These are phyloP conservation scores for Calosoma granatense DNA, from an alignment of 1,140 invertebrate species.

Conservation along the genomic window DNA sequence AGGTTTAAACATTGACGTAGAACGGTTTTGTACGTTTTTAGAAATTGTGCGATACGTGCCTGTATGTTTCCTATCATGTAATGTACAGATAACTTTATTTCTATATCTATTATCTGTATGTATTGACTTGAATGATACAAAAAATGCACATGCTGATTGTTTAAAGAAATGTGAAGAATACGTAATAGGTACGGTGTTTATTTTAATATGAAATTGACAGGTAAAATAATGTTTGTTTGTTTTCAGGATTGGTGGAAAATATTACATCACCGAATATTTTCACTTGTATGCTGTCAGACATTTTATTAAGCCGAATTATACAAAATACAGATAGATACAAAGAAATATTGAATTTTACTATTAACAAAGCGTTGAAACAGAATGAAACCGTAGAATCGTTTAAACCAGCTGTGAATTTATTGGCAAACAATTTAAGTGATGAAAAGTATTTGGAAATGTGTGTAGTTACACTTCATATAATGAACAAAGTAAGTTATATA, in stretches of 20 bases:
- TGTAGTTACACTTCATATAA: background rate
- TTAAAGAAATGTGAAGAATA: background rate
- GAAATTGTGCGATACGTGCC: slow-evolving; percentile 18
- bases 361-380: background rate
- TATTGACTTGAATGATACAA: slow-evolving; percentile 13
- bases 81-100: slow-evolving; percentile 18
- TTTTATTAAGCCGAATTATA: background rate
- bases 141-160: background rate
- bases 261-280: background rate
- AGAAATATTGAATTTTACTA: background rate
- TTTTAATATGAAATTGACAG: background rate
- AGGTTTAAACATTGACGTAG: slow-evolving; percentile 14
- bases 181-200: background rate
- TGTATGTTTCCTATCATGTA: slow-evolving; percentile 16
- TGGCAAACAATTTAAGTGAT: background rate
- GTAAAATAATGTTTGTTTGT: background rate
- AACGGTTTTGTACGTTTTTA: slow-evolving; percentile 16
- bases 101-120: slow-evolving; percentile 21
- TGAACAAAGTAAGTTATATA: background rate
- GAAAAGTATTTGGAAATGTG: background rate
- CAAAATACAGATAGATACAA: background rate
- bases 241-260: slow-evolving; percentile 2
- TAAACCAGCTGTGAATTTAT: background rate
- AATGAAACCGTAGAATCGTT: background rate
- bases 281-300: background rate